Percentiles rank a stretch among this genome's conserved stretches.
Conservation (phyloP, 2,113 vertebrate species). For the Hydrochoerus hydrochaeris region DNA sequence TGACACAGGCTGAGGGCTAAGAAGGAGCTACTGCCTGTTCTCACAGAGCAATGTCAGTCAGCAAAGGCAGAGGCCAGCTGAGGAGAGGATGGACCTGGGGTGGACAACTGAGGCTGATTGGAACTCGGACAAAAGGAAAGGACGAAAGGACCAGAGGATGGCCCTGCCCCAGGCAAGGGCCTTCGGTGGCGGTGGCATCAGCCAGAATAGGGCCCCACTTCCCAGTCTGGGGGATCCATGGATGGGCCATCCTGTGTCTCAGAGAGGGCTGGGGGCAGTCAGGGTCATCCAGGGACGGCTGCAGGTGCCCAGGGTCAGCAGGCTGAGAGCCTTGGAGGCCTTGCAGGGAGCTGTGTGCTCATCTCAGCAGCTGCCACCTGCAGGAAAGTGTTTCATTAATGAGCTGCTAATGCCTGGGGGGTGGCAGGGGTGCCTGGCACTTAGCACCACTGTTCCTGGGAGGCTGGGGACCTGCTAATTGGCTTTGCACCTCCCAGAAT, state of each 20-base stretch:
- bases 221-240: background rate
- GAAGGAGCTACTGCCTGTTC: rapidly evolving
- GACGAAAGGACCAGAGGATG: rapidly evolving
- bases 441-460: conserved; percentile 55
- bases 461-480: conserved; percentile 66
- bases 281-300: background rate
- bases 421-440: conserved; percentile 54
- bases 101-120: rapidly evolving
- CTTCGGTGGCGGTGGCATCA: too few species aligned
- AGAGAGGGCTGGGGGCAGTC: rapidly evolving
- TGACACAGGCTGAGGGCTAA: rapidly evolving
- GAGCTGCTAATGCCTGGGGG: conserved; percentile 74
- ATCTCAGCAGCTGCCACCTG: background rate
- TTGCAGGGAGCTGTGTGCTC: background rate
- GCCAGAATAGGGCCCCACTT: background rate
- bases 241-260: rapidly evolving
- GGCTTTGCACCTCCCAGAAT: conserved; percentile 41
- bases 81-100: too few species aligned
- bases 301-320: rapidly evolving
- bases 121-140: background rate
- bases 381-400: conserved; percentile 72
- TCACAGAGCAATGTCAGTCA: rapidly evolving
- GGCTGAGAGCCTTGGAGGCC: background rate
- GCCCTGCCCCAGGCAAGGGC: rapidly evolving
- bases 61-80: background rate